Evolutionary conservation across 2,888 invertebrate genomes (phyloP), one percentile per base, ranked within the genome.

Genomic region (Drosophila villosipedis): DNA sequence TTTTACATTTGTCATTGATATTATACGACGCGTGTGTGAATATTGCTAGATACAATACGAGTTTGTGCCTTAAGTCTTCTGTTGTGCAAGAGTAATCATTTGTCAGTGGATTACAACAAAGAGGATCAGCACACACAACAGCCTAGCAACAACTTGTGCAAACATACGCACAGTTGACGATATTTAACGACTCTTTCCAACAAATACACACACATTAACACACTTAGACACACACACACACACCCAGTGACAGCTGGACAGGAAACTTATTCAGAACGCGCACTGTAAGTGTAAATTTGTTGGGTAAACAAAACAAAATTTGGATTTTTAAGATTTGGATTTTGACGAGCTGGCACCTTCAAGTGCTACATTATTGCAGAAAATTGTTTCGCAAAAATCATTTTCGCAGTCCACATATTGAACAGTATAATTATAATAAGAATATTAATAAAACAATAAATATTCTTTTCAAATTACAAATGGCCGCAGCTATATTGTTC

Each of bases 51-150:
- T 70, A 33, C 75, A 52, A 60, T 68, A 35, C 75, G 64, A 78
- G 91, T 84, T 88, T 85, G 90, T 90, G 84, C 67, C 84, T 73
- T 80, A 78, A 91, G 89, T 91, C 91, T 85, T 91, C 89, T 78
- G 88, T 86, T 84, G 73, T 71, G 68, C 78, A 60, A 70, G 76
- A 79, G 53, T 67, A 73, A 77, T 61, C 80, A 67, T 62, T 60
- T 30, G 47, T 33, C 59, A 71, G 77, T 83, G 87, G 69, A 83
- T 71, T 71, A 73, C 70, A 63, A 50, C 50, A 72, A 47, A 67
- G 25, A 69, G 41, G 64, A 70, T 22, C 22, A 73, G 25, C 47
- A 37, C 37, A 35, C 14, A 58, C 52, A 43, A 22, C 47, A 47
- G 47, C 59, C 31, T 53, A 64, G 41, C 52, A 54, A 61, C 47